Conservation (phyloP, 2,113 vertebrate species). For the Cettia cetti region DNA sequence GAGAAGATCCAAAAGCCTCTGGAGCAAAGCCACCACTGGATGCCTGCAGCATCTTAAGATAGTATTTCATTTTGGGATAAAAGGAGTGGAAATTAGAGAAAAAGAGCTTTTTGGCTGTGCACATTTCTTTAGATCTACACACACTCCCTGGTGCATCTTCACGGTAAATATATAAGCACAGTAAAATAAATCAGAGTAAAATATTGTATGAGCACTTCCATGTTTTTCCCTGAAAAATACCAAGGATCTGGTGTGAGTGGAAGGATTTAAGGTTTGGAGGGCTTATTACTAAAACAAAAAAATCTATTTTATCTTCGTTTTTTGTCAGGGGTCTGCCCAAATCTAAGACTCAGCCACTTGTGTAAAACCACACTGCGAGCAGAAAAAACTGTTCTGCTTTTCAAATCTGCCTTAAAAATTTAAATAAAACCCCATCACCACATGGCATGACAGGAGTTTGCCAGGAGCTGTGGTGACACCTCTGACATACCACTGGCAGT, state of each 20-base stretch:
- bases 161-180: neutral
- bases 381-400: neutral
- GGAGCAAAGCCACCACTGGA: neutral
- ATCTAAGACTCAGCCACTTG: neutral
- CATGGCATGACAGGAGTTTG: neutral
- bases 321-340: neutral
- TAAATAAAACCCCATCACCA: neutral
- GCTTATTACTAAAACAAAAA: neutral
- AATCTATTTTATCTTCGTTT: neutral
- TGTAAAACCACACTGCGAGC: accelerated
- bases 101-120: neutral
- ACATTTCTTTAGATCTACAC: neutral
- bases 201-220: neutral
- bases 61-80: neutral
- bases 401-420: neutral
- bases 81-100: neutral
- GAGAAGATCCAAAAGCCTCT: neutral
- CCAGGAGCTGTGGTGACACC: neutral
- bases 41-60: neutral
- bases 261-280: neutral
- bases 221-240: neutral
- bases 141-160: neutral
- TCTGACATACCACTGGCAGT: neutral
- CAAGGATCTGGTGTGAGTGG: neutral
- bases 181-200: neutral